Base-by-base conservation (phyloP, 2,888 invertebrate species). In the Augiades crinisus region DNA sequence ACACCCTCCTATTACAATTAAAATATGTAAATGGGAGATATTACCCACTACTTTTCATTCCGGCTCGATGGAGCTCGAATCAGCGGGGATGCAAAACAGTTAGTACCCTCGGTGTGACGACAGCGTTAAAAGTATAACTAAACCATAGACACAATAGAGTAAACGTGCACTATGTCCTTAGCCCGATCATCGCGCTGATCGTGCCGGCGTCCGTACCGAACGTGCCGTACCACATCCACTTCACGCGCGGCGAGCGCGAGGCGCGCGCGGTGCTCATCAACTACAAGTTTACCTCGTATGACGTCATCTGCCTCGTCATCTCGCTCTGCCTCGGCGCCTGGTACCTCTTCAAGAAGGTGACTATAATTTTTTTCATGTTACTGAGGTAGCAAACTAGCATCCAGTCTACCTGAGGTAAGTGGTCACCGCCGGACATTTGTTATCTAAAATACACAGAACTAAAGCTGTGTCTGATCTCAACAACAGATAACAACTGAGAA, bases 261-360 rank as follows among this genome's bases (percentile, higher is more conserved):
- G 91, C 93, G 64, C 72, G 70, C 40, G 58, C 69, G 0, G 94
- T 95, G 80, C 89, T 96, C 55, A 92, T 95, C 61, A 95, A 98
- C 82, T 98, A 97, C 78, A 93, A 95, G 79, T 99, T 99, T 81
- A 95, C 96, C 55, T 94, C 97, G 0, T 96, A 98, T 68, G 99
- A 99, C 81, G 91, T 99, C 58, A 94, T 98, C 30, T 96, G 97
- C 60, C 84, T 99, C 43, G 85, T 93, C 31, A 92, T 97, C 66
- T 98, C 98, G 61, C 93, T 95, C 1, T 69, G 92, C 10, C 93
- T 99, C 57, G 99, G 99, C 34, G 94, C 95, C 30, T 99, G 99
- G 97, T 99, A 99, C 81, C 90, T 99, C 40, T 75, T 95, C 54
- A 95, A 98, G 81, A 99, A 99, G 92, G 96, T 95, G 19, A 43